phyloP scores from a whole-genome alignment of 2,888 invertebrate species.

The Chymomyza procnemis region DNA sequence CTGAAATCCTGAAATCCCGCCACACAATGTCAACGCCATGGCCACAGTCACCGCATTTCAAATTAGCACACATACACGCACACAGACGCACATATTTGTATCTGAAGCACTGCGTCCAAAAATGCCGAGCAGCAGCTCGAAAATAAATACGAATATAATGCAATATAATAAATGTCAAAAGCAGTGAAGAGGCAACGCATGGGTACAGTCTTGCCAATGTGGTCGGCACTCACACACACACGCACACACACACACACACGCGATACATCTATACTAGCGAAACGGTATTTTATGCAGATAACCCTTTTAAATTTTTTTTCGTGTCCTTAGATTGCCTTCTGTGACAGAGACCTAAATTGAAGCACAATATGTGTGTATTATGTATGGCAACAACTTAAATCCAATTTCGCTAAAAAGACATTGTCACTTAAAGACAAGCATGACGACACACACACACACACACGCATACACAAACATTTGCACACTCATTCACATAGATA shows the following conservation, averaged over 20 bases:
- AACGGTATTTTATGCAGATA: constrained; percentile 43
- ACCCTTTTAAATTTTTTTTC: constrained; percentile 53
- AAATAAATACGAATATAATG: constrained; percentile 64
- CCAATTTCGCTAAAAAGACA: constrained; percentile 62
- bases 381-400: constrained; percentile 49
- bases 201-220: constrained; percentile 30
- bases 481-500: not conserved
- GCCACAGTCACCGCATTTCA: constrained; percentile 60
- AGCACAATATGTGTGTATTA: constrained; percentile 10
- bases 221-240: not conserved
- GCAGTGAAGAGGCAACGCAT: constrained; percentile 35
- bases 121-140: constrained; percentile 45
- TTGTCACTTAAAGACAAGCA: constrained; percentile 39
- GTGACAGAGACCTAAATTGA: constrained; percentile 4
- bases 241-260: not conserved
- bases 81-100: constrained; percentile 9
- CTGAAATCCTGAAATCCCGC: constrained; percentile 39
- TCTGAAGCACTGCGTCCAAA: constrained; percentile 22
- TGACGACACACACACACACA: not conserved
- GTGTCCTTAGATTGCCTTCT: constrained; percentile 29
- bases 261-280: not conserved
- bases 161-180: constrained; percentile 70
- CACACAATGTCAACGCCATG: constrained; percentile 23
- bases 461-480: not conserved
- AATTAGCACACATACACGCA: constrained; percentile 53